phyloP scores from a whole-genome alignment of 2,888 invertebrate genomes.

The Kuschelorhynchus macadamiae region DNA sequence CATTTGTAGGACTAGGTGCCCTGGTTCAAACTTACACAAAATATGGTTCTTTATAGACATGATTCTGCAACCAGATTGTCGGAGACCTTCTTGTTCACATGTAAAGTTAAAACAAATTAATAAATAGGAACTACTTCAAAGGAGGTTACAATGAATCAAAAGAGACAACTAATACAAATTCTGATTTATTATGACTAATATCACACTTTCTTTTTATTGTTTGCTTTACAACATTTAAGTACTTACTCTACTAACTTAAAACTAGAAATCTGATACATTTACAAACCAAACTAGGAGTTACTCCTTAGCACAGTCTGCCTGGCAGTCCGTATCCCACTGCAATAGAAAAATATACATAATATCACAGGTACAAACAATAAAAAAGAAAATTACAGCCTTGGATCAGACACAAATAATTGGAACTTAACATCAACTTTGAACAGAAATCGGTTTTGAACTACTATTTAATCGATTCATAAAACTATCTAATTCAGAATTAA shows the following conservation, averaged over 20 bases:
- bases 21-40: constrained; percentile 48
- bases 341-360: constrained; percentile 68
- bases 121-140: constrained; percentile 55
- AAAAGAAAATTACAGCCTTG: constrained; percentile 54
- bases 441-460: constrained; percentile 68
- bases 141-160: constrained; percentile 44
- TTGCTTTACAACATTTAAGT: constrained; percentile 23
- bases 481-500: constrained; percentile 74
- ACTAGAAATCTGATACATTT: constrained; percentile 51
- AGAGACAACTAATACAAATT: constrained; percentile 48
- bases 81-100: constrained; percentile 59
- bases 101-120: constrained; percentile 64
- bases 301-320: constrained; percentile 53
- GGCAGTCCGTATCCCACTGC: constrained; percentile 61
- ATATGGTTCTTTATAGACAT: constrained; percentile 47
- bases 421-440: constrained; percentile 65
- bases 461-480: constrained; percentile 71
- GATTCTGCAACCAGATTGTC: constrained; percentile 37
- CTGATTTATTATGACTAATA: constrained; percentile 55
- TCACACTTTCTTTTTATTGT: constrained; percentile 47
- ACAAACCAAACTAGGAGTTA: constrained; percentile 64
- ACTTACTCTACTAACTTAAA: constrained; percentile 31
- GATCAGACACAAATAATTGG: constrained; percentile 23
- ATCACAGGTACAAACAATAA: constrained; percentile 62
- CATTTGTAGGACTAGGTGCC: constrained; percentile 21